A percentile compares a stretch with the other conserved stretches of the same genome.
Conservation (phyloP, 1,140 invertebrate genomes). For the Zaprionus gabonicus region DNA sequence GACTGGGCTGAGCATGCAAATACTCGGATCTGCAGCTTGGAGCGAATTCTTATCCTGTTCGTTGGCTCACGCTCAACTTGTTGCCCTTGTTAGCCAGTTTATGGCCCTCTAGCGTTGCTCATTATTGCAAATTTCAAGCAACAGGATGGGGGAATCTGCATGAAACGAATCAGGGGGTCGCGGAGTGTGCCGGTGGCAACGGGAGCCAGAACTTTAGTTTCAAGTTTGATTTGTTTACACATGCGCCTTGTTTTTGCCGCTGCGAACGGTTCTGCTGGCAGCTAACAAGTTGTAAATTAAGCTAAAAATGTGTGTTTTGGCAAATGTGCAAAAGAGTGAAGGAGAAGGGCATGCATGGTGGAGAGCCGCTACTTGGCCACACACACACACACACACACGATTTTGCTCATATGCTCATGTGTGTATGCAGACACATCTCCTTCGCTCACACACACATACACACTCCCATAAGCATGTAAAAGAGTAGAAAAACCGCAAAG, state of each 20-base stretch:
- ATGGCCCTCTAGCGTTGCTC: constrained; percentile 60
- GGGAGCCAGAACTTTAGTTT: constrained; percentile 60
- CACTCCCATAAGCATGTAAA: constrained; percentile 64
- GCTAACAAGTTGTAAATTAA: constrained; percentile 82
- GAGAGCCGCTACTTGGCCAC: constrained; percentile 35
- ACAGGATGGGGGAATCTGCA: constrained; percentile 24
- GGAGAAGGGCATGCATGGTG: constrained; percentile 16
- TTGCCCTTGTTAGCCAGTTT: constrained; percentile 55
- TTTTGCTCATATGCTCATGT: background rate
- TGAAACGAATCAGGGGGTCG: background rate
- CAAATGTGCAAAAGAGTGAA: constrained; percentile 57
- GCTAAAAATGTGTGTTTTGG: constrained; percentile 78
- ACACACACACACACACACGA: constrained; percentile 26
- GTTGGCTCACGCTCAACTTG: constrained; percentile 55
- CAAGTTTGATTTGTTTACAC: constrained; percentile 79
- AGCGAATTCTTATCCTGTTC: constrained; percentile 33
- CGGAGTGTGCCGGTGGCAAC: too few species aligned
- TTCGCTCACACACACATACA: constrained; percentile 5
- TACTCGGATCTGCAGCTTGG: constrained; percentile 46
- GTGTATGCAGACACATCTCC: background rate
- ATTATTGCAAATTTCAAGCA: constrained; percentile 73
- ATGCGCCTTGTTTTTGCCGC: constrained; percentile 63
- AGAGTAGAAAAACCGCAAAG: constrained; percentile 74
- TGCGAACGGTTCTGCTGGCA: constrained; percentile 68
- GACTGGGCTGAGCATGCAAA: constrained; percentile 11